Evolutionary conservation across 1,140 invertebrate genomes (phyloP), one percentile per base, ranked within the genome.

Genomic region (Drosophila nigromelanica): DNA sequence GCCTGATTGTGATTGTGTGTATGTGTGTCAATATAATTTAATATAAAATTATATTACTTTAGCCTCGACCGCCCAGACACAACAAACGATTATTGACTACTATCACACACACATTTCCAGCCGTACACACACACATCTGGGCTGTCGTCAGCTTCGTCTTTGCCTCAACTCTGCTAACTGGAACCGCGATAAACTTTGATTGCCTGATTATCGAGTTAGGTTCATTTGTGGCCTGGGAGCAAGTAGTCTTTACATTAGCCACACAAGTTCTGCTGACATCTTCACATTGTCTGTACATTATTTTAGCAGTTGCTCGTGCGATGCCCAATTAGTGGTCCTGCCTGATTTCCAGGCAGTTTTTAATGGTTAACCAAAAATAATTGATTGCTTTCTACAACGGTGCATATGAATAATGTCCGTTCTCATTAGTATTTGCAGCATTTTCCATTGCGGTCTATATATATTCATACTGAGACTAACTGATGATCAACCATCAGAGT

Each of bases 131-230:
- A 54, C 37, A 37, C n/a, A n/a, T 24, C 37, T 40, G 4, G 8
- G 51, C 33, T 37, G 33, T 37, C 33, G 14, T 37, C 30, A 52
- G 50, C 51, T 30, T 7, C 5, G 14, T 27, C 5, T 27, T 27
- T 27, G 27, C 27, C 27, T 18, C 37, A n/a, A 11, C 18, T 55
- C 18, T n/a, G 21, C 4, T 42, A 61, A 37, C 43, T 58, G 12
- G 24, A 61, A 48, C 33, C 59, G 47, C 73, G 76, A 85, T 85
- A 70, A 87, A 81, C 82, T 78, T 81, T 87, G 66, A 87, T 78
- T 67, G 78, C 66, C 82, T 62, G 82, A 81, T 85, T 85, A 85
- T 78, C 82, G 78, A 85, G 78, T 75, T 85, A 81, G 59, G 63
- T 74, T 74, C 76, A 76, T 80, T 83, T 85, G 81, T 33, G 76